Evolutionary conservation across 1,140 invertebrate species (phyloP).

Genomic region (Lucilia cuprina): DNA sequence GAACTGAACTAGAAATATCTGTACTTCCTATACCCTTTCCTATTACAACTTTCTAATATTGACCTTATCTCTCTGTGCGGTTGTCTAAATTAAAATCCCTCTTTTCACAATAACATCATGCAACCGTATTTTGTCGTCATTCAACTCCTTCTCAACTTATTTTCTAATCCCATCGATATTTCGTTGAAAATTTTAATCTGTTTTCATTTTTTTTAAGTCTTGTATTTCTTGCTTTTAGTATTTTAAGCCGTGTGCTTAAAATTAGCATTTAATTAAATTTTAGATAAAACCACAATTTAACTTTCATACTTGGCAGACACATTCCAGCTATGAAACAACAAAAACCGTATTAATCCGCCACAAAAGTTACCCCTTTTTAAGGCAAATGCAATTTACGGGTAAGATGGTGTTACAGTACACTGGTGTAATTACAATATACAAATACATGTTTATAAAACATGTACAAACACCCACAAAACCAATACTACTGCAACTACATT

Average conservation of each 20-base stretch:
- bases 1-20: too few species aligned
- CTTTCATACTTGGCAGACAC: slow-evolving; percentile 14
- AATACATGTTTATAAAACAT: background rate
- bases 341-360: slow-evolving; percentile 17
- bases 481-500: background rate
- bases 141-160: background rate
- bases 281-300: slow-evolving; percentile 35
- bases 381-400: too few species aligned
- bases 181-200: slow-evolving; percentile 24
- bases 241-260: slow-evolving; percentile 34
- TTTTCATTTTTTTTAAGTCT: background rate
- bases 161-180: slow-evolving; percentile 26
- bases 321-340: background rate
- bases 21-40: too few species aligned
- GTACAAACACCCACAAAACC: background rate
- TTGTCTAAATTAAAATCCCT: background rate
- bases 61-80: background rate
- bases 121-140: background rate
- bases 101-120: background rate
- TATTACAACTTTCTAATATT: background rate
- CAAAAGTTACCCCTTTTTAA: slow-evolving; percentile 27
- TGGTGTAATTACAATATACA: background rate
- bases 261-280: slow-evolving; percentile 35
- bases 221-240: background rate
- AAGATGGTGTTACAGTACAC: too few species aligned